These are phyloP conservation scores for Ornithoptera priamus DNA, from an alignment of 2,888 invertebrate species.

Conservation along the genomic window DNA sequence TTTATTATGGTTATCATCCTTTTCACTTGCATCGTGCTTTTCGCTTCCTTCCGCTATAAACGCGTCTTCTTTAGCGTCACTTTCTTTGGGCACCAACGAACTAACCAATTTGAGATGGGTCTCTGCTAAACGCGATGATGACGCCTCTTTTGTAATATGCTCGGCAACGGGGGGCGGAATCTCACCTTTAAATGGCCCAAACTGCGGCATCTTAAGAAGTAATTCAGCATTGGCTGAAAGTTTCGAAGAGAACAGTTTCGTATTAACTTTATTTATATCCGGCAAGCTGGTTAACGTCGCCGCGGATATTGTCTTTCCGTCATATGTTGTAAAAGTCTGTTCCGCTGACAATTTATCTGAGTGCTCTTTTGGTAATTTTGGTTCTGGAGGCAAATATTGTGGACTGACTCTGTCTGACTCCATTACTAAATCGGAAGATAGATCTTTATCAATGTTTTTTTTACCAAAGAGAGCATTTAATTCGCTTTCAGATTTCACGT, in stretches of 20 bases:
- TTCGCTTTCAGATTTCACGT: constrained; percentile 63
- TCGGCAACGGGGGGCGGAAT: constrained; percentile 76
- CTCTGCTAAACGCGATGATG: constrained; percentile 35
- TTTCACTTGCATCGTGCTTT: constrained; percentile 42
- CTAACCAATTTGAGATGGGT: constrained; percentile 70
- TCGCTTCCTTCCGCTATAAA: constrained; percentile 54
- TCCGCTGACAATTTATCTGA: constrained; percentile 62
- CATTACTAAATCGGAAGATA: constrained; percentile 82
- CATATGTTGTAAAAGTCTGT: constrained; percentile 84
- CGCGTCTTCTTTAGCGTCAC: constrained; percentile 43
- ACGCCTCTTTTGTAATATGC: constrained; percentile 43
- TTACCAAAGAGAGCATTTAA: constrained; percentile 60
- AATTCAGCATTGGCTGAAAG: constrained; percentile 75
- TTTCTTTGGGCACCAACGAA: constrained; percentile 41
- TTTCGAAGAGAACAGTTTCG: constrained; percentile 67
- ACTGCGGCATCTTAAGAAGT: constrained; percentile 85
- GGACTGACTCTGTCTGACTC: constrained; percentile 86
- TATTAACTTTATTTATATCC: constrained; percentile 54
- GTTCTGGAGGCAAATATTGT: constrained; percentile 86
- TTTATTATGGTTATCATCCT: constrained; percentile 29
- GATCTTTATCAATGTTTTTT: constrained; percentile 67
- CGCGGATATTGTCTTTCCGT: constrained; percentile 87
- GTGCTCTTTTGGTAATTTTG: constrained; percentile 69
- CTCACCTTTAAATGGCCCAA: constrained; percentile 87
- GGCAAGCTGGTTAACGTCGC: constrained; percentile 80